phyloP scores from a whole-genome alignment of 1,140 invertebrate genomes.

The Batillaria attramentaria region DNA sequence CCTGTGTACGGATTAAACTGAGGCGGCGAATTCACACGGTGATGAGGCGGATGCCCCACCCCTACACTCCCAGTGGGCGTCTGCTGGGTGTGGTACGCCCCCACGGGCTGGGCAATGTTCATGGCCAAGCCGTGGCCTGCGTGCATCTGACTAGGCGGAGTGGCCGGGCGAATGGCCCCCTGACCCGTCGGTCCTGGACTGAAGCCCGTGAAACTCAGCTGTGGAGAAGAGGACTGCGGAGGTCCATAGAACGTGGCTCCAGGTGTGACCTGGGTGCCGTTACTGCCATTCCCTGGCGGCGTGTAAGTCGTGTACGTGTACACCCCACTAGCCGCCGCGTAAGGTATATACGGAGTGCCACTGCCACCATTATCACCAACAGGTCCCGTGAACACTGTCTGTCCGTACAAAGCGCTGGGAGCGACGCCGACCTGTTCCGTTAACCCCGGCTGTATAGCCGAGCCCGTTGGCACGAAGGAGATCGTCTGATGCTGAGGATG shows the following conservation, averaged over 20 bases:
- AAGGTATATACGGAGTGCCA: conserved; percentile 15
- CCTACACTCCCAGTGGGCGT: neutral
- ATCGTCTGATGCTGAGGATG: conserved; percentile 17
- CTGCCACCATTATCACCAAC: neutral
- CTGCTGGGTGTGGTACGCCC: conserved; percentile 18
- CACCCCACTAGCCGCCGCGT: conserved; percentile 3
- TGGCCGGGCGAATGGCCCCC: conserved; percentile 24
- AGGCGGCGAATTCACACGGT: conserved; percentile 9
- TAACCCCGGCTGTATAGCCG: neutral
- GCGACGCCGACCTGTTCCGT: conserved; percentile 14
- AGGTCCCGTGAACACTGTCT: conserved; percentile 16
- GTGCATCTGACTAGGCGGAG: conserved; percentile 15
- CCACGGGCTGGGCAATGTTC: conserved; percentile 21
- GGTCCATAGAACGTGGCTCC: neutral
- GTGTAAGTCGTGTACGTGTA: conserved; percentile 13
- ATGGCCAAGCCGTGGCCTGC: neutral
- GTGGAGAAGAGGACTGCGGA: conserved; percentile 24
- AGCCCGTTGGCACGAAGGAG: conserved; percentile 1
- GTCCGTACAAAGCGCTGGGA: conserved; percentile 6
- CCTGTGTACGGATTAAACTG: conserved; percentile 21
- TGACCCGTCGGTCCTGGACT: neutral
- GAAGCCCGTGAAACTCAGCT: conserved; percentile 9
- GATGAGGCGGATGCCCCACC: neutral
- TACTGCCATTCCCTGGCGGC: neutral
- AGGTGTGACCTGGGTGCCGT: neutral